These are phyloP conservation scores for Ophraella communa DNA, from an alignment of 2,888 invertebrate genomes.

Conservation along the genomic window DNA sequence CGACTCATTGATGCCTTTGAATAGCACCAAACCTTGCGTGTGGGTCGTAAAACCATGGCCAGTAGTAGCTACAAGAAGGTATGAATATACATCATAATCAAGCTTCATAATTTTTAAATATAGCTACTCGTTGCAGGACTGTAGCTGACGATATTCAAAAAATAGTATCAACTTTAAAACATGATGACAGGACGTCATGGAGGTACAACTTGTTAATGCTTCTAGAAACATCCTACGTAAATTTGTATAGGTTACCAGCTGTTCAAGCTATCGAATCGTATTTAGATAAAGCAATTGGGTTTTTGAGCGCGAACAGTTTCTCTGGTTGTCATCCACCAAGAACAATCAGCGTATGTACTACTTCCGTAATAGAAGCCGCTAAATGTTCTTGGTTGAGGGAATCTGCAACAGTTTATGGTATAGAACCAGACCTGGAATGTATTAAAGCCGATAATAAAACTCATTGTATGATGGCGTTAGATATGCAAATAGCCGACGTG, in stretches of 20 bases:
- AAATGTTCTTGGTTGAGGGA: slow-evolving; percentile 84
- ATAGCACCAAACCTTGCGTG: slow-evolving; percentile 68
- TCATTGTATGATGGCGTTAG: slow-evolving; percentile 74
- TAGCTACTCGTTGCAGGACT: slow-evolving; percentile 50
- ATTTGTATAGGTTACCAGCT: slow-evolving; percentile 64
- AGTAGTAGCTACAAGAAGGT: slow-evolving; percentile 73
- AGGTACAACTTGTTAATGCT: slow-evolving; percentile 67
- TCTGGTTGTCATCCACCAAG: slow-evolving; percentile 73
- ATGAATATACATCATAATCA: slow-evolving; percentile 15
- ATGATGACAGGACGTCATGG: slow-evolving; percentile 61
- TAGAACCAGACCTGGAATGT: slow-evolving; percentile 83
- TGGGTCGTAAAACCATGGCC: slow-evolving; percentile 85
- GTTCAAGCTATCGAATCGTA: slow-evolving; percentile 72
- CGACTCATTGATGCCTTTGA: slow-evolving; percentile 69
- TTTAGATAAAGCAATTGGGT: slow-evolving; percentile 66
- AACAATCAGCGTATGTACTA: slow-evolving; percentile 69
- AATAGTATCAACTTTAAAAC: slow-evolving; percentile 60
- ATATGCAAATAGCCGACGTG: slow-evolving; percentile 71
- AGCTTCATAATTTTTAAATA: not conserved
- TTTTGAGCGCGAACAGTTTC: slow-evolving; percentile 72
- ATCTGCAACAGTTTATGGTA: slow-evolving; percentile 75
- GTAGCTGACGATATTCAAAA: slow-evolving; percentile 63
- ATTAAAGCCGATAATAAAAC: slow-evolving; percentile 65
- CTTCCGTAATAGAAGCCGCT: slow-evolving; percentile 70
- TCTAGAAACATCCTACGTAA: slow-evolving; percentile 66